A percentile compares a stretch with the other conserved stretches of the same genome.
Evolutionary conservation across 2,113 vertebrate species (phyloP).

Genomic region (Leucopsar rothschildi): DNA sequence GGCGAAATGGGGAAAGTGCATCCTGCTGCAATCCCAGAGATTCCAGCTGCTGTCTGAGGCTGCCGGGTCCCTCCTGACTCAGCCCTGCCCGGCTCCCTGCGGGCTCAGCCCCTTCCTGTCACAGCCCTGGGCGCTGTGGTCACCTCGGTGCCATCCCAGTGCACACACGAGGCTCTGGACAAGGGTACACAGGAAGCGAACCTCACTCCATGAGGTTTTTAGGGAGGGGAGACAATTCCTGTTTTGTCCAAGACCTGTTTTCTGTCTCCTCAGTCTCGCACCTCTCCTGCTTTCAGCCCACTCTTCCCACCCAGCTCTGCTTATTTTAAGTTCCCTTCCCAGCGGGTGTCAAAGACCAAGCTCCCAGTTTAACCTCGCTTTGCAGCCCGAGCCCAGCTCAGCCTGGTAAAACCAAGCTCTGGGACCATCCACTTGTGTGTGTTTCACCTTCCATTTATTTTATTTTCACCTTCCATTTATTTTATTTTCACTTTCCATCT

Average conservation of each 20-base stretch:
- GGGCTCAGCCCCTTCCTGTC: neutral
- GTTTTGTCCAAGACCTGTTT: neutral
- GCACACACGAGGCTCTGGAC: rapidly evolving
- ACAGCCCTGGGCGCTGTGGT: neutral
- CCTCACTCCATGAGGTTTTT: rapidly evolving
- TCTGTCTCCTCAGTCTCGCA: neutral
- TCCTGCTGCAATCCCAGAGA: neutral
- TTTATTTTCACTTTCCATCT: neutral
- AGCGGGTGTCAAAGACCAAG: rapidly evolving
- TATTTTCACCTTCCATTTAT: neutral
- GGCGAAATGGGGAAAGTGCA: neutral
- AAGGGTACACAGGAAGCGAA: rapidly evolving
- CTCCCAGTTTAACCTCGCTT: neutral
- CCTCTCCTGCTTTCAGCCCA: neutral
- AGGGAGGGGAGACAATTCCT: neutral
- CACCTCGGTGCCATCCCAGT: neutral
- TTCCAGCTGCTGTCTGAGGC: neutral
- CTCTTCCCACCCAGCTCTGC: neutral
- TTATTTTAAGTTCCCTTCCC: neutral
- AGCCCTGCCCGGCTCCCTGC: neutral
- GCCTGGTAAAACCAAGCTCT: neutral
- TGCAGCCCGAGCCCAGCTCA: neutral
- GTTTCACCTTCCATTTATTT: neutral
- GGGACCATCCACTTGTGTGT: neutral
- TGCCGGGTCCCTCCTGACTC: neutral